Conservation (phyloP, 2,888 invertebrate genomes). For the Melolontha melolontha region DNA sequence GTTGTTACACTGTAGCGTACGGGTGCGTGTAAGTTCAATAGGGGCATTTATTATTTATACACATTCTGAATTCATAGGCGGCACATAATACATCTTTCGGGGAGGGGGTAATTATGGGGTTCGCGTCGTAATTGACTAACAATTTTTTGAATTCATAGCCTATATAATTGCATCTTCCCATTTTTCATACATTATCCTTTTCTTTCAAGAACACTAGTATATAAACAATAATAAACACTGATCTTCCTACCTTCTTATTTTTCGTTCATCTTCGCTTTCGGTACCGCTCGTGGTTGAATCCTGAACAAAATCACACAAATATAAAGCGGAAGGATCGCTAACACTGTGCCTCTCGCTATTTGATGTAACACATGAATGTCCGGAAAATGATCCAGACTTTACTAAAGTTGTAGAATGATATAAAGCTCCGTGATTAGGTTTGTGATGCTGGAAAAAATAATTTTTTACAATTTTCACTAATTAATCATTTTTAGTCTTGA, state of each 20-base stretch:
- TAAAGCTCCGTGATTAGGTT: constrained; percentile 71
- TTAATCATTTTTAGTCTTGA: neutral
- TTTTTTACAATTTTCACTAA: neutral
- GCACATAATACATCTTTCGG: too few species aligned
- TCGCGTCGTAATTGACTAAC: too few species aligned
- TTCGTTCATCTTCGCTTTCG: constrained; percentile 75
- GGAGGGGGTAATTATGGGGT: too few species aligned
- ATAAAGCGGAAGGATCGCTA: constrained; percentile 74
- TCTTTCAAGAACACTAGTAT: too few species aligned
- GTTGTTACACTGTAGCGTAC: too few species aligned
- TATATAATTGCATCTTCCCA: too few species aligned
- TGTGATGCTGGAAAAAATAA: constrained; percentile 61
- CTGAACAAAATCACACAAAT: constrained; percentile 68
- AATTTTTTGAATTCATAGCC: too few species aligned
- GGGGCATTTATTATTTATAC: too few species aligned
- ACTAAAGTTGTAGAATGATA: constrained; percentile 66
- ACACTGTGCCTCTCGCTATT: constrained; percentile 72
- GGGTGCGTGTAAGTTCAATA: too few species aligned
- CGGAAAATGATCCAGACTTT: constrained; percentile 82
- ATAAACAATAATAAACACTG: too few species aligned
- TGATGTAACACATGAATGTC: constrained; percentile 69
- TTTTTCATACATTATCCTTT: too few species aligned
- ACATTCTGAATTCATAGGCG: too few species aligned
- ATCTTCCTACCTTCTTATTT: constrained; percentile 56
- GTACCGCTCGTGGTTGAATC: constrained; percentile 74